Evolutionary conservation across 1,140 invertebrate species (phyloP), one percentile per base, ranked within the genome.

Genomic region (Drosophila rhopaloa): DNA sequence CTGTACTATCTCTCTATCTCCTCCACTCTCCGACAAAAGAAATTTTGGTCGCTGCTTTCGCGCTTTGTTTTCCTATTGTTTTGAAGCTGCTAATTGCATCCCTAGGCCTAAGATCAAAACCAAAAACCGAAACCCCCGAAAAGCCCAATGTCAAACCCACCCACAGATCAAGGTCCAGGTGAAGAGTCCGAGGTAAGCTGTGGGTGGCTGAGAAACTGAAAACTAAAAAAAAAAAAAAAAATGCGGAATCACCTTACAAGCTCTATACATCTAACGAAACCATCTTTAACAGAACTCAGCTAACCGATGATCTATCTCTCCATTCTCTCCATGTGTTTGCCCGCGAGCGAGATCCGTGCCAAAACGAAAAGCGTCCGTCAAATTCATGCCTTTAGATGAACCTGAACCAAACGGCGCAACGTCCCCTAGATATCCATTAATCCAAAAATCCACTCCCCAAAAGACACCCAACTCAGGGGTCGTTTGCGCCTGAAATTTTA

Each of bases 351-450:
- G 82, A 89, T 89, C 80, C 84, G 84, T 76, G 85, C 85, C 85
- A 90, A 90, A 79, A 85, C 90, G 90, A 91, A 91, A 91, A 91
- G 90, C 90, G 90, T 91, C 90, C 90, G 90, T 91, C 90, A 91
- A 91, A 91, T 91, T 79, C 90, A 78, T 91, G 90, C 90, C 90
- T 90, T 91, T 91, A 91, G 90, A 91, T 91, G 90, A 91, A 90
- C 88, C 77, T 91, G 86, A 91, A 90, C 90, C 90, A 90, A 91
- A 88, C 70, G 65, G 62, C 47, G 67, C 62, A 58, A 44, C 51
- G 68, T 16, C 65, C 58, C 61, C 43, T 44, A 16, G 38, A 47
- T 29, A 14, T n/a, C 70, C 6, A 29, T 9, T 14, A 55, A 48
- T 56, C 44, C 4, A 1, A n/a, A 24, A 24, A 24, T 24, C 24